These are phyloP conservation scores for Odontamblyopus rebecca DNA, from an alignment of 2,797 vertebrate species.

Conservation along the genomic window DNA sequence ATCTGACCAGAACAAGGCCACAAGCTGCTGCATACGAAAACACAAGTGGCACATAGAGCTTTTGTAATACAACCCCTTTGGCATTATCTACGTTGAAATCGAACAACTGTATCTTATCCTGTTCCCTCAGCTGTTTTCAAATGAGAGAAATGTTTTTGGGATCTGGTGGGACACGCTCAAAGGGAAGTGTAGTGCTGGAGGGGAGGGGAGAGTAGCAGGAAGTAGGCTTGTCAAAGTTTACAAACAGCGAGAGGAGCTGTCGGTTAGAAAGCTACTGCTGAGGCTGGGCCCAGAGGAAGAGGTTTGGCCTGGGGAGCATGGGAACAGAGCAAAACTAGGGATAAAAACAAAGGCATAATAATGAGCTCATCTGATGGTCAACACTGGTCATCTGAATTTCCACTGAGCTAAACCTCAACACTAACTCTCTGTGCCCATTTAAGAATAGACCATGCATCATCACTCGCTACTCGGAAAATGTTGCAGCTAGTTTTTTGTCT, in stretches of 20 bases:
- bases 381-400: slow-evolving; percentile 63
- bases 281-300: slow-evolving; percentile 62
- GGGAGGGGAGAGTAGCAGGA: slow-evolving; percentile 40
- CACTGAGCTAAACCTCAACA: slow-evolving; percentile 58
- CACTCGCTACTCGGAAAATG: slow-evolving; percentile 52
- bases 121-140: slow-evolving; percentile 21
- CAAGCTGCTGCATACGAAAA: slow-evolving; percentile 20
- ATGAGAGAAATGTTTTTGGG: neutral
- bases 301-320: slow-evolving; percentile 68
- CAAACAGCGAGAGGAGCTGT: slow-evolving; percentile 57
- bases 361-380: slow-evolving; percentile 60
- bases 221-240: slow-evolving; percentile 61
- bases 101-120: slow-evolving; percentile 24
- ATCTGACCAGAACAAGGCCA: slow-evolving; percentile 15
- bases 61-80: slow-evolving; percentile 29
- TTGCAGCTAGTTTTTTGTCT: slow-evolving; percentile 30
- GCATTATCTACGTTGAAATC: slow-evolving; percentile 14
- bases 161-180: slow-evolving; percentile 3
- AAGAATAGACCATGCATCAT: slow-evolving; percentile 52
- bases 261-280: slow-evolving; percentile 37
- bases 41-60: slow-evolving; percentile 18
- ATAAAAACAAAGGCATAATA: slow-evolving; percentile 49
- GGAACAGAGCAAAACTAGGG: slow-evolving; percentile 47
- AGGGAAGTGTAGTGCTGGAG: slow-evolving; percentile 3
- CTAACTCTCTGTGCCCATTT: slow-evolving; percentile 52